Evolutionary conservation across 1,140 invertebrate genomes (phyloP), one percentile per base, ranked within the genome.

Genomic region (Drosophila suzukii): DNA sequence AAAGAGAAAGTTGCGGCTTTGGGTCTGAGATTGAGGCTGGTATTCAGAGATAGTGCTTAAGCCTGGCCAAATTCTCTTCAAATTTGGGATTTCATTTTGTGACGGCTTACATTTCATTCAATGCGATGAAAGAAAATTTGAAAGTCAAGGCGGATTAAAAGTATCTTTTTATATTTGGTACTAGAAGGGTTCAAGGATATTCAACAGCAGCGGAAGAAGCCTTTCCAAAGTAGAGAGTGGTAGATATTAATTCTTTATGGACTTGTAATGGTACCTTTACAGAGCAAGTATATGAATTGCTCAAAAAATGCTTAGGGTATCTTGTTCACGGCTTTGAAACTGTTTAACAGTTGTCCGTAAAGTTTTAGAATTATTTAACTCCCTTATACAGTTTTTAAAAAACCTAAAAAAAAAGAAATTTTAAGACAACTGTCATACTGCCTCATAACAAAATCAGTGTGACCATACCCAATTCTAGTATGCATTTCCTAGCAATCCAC

Each of bases 141-240:
- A 65, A 68, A 66, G 38, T 66, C 65, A 54, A 53, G 65, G 20
- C 47, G 38, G 60, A 32, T 68, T 68, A 46, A 27, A 58, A 59
- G 50, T 36, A 17, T 17, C 15, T 34, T 50, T 50, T 36, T 15
- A 32, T 44, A 32, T 46, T 32, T 38, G 41, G 1, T 4, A 30
- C 24, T 49, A 6, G 6, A 7, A n/a, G 13, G 46, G 46, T 49
- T 49, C 46, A 49, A 49, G 46, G 46, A 32, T 50, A 7, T 30
- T 49, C 17, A n/a, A 30, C 11, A 8, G 20, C n/a, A 13, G 20
- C 11, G 8, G 15, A 32, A 1, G 27, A 50, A 50, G 47, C 47
- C 13, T 6, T 32, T 7, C 27, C 3, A 17, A 15, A 50, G 7
- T 15, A 13, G 3, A 32, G 27, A 4, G 3, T 27, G 3, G 27